These are phyloP conservation scores for Lepilemur septentrionalis DNA, from an alignment of 2,797 vertebrate species.

Conservation along the genomic window DNA sequence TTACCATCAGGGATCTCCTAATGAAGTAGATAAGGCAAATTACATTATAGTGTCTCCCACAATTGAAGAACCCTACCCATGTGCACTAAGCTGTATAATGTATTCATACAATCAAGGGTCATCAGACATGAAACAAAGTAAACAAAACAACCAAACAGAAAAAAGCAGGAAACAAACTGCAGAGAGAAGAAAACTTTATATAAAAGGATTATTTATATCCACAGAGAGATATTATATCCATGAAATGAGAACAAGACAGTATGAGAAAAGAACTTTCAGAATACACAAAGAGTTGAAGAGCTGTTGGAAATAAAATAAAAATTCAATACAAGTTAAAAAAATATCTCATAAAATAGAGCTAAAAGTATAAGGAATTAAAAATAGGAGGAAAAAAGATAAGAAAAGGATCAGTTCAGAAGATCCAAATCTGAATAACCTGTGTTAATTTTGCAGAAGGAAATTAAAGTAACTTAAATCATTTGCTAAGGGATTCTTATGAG, in stretches of 20 bases:
- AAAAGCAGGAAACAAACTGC: neutral
- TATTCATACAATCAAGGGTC: neutral
- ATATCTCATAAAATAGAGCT: neutral
- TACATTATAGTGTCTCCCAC: neutral
- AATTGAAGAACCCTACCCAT: neutral
- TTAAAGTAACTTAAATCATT: neutral
- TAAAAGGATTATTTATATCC: neutral
- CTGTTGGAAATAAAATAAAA: constrained; percentile 19
- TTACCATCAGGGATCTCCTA: neutral
- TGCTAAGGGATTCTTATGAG: neutral
- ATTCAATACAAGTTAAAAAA: constrained; percentile 5
- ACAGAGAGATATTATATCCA: neutral
- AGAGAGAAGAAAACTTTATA: neutral
- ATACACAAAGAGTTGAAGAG: neutral
- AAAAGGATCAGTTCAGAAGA: neutral
- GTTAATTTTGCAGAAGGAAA: constrained; percentile 39
- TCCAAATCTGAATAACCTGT: neutral
- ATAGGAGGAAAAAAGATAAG: neutral
- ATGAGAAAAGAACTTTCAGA: neutral
- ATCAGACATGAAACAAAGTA: neutral
- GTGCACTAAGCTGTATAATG: neutral
- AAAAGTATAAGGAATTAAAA: neutral
- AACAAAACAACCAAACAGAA: neutral
- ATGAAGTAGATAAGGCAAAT: neutral
- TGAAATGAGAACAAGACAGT: constrained; percentile 9